phyloP scores from a whole-genome alignment of 2,113 vertebrate species.

The Panurus biarmicus region DNA sequence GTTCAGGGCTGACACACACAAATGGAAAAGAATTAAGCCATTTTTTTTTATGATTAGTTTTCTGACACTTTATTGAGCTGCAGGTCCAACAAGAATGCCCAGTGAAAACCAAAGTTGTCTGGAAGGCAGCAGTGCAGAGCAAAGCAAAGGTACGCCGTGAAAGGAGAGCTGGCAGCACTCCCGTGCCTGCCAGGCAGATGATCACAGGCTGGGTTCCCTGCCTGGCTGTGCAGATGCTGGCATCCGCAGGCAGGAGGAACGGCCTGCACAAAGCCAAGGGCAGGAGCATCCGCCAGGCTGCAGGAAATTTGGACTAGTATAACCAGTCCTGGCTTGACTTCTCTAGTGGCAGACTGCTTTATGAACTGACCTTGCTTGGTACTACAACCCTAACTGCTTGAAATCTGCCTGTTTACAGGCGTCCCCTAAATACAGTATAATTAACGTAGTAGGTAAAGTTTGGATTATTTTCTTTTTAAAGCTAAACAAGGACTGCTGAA shows the following conservation, averaged over 20 bases:
- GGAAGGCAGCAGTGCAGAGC: neutral
- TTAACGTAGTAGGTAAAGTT: neutral
- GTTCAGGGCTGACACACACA: neutral
- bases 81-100: neutral
- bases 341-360: neutral
- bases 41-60: fast-evolving
- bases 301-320: neutral
- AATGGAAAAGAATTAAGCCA: neutral
- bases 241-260: neutral
- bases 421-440: neutral
- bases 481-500: neutral
- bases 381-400: neutral
- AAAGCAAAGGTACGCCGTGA: neutral
- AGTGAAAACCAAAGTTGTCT: neutral
- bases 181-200: fast-evolving
- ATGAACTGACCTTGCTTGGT: neutral
- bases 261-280: neutral
- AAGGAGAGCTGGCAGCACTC: neutral
- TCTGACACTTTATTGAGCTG: neutral
- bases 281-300: neutral
- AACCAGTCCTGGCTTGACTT: neutral
- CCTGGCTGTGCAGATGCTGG: fast-evolving
- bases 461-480: neutral
- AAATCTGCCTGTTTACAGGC: neutral
- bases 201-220: neutral